Conservation (phyloP, 1,140 invertebrate genomes). For the Alviniconcha marisindica region DNA sequence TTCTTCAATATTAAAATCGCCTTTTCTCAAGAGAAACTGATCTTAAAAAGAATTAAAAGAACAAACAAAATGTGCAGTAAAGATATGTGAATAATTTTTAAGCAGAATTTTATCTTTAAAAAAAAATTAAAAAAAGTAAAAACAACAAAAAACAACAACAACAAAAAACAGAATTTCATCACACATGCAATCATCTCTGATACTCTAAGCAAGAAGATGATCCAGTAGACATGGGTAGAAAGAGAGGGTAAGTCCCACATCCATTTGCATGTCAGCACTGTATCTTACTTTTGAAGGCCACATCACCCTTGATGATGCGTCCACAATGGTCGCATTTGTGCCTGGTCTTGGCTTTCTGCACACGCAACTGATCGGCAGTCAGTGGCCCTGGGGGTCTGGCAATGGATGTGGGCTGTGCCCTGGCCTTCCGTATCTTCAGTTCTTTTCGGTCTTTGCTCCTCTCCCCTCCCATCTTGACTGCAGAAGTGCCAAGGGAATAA, state of each 20-base stretch:
- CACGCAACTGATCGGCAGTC: background rate
- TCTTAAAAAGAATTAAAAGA: too few relatives aligned
- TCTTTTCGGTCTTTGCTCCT: background rate
- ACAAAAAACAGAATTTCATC: background rate
- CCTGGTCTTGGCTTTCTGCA: constrained; percentile 31
- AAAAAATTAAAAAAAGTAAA: background rate
- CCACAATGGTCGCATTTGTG: constrained; percentile 37
- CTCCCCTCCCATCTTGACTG: constrained; percentile 10
- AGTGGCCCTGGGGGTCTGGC: background rate
- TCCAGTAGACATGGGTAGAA: too few relatives aligned
- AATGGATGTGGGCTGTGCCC: background rate
- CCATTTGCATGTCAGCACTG: background rate
- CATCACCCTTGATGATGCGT: constrained; percentile 40
- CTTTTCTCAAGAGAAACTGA: too few relatives aligned
- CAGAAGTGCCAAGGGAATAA: background rate
- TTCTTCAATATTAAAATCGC: too few relatives aligned
- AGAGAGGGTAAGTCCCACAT: too few relatives aligned
- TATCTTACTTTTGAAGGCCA: constrained; percentile 51
- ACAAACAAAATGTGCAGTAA: too few relatives aligned
- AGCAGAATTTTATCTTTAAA: too few relatives aligned
- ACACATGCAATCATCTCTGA: background rate
- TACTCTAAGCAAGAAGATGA: too few relatives aligned
- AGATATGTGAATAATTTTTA: too few relatives aligned
- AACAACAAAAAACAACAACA: background rate
- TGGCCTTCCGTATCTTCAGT: background rate